Evolutionary conservation across 2,888 invertebrate species (phyloP).

Genomic region (Tholera decimalis): DNA sequence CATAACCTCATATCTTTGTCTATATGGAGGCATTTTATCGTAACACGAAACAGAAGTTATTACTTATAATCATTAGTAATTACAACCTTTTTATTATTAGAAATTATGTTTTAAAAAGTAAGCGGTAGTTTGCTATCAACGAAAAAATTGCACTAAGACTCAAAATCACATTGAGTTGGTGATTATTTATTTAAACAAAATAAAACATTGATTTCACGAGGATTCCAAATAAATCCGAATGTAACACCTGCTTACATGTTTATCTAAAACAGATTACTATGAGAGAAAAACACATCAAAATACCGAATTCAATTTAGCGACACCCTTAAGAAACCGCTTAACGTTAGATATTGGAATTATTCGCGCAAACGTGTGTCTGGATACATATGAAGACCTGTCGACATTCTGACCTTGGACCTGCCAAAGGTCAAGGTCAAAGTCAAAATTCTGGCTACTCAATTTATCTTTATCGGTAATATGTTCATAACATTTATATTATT

Average conservation of each 20-base stretch:
- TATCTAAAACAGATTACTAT: conserved; percentile 27
- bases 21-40: too few species aligned
- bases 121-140: neutral
- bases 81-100: too few species aligned
- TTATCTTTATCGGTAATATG: conserved; percentile 56
- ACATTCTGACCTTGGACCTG: conserved; percentile 28
- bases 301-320: conserved; percentile 47
- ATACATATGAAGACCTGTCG: conserved; percentile 41
- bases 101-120: neutral
- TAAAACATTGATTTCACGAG: neutral
- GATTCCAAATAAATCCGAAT: conserved; percentile 1
- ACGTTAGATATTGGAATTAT: conserved; percentile 48
- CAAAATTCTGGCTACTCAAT: conserved; percentile 37
- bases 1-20: too few species aligned
- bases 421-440: conserved; percentile 36
- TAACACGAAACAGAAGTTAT: too few species aligned
- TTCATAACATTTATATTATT: conserved; percentile 42
- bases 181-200: neutral
- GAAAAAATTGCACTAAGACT: neutral
- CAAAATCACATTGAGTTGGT: neutral
- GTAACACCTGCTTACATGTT: neutral
- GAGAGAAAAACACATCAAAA: conserved; percentile 38
- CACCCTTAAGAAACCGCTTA: conserved; percentile 43
- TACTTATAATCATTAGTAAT: too few species aligned
- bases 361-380: conserved; percentile 45